Evolutionary conservation across 1,140 invertebrate genomes (phyloP).

Genomic region (Euborellia annulipes): DNA sequence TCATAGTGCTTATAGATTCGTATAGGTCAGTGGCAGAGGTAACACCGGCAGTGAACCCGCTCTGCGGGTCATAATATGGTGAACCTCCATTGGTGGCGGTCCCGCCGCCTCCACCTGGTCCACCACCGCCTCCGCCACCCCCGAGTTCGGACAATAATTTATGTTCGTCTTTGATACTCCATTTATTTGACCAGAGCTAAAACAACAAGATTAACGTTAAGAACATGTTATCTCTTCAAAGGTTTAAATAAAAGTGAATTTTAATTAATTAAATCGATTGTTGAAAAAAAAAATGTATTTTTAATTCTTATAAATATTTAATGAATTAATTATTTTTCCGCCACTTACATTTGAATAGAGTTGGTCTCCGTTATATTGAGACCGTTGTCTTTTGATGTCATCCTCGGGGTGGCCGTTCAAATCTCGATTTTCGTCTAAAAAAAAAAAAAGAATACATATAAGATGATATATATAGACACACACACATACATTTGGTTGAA

Average conservation of each 20-base stretch:
- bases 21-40: conserved; percentile 47
- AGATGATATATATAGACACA: background rate
- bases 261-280: too few relatives aligned
- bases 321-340: conserved; percentile 11
- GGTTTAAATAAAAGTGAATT: too few relatives aligned
- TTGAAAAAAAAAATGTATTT: conserved; percentile 14
- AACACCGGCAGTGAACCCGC: conserved; percentile 37
- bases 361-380: conserved; percentile 78
- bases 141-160: conserved; percentile 67
- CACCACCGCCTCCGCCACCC: conserved; percentile 31
- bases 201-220: too few relatives aligned
- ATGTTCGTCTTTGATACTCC: conserved; percentile 77
- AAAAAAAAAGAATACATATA: conserved; percentile 21
- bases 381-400: conserved; percentile 68
- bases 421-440: conserved; percentile 68
- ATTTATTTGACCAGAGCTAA: conserved; percentile 72
- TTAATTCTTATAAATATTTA: conserved; percentile 6
- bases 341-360: conserved; percentile 74
- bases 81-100: conserved; percentile 22
- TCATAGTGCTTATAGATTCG: conserved; percentile 56
- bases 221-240: too few relatives aligned
- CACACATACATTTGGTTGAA: too few relatives aligned
- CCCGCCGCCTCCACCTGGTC: conserved; percentile 24
- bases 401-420: conserved; percentile 69
- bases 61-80: conserved; percentile 43